phyloP scores from a whole-genome alignment of 1,140 invertebrate species.

The Sarcophaga bullata region DNA sequence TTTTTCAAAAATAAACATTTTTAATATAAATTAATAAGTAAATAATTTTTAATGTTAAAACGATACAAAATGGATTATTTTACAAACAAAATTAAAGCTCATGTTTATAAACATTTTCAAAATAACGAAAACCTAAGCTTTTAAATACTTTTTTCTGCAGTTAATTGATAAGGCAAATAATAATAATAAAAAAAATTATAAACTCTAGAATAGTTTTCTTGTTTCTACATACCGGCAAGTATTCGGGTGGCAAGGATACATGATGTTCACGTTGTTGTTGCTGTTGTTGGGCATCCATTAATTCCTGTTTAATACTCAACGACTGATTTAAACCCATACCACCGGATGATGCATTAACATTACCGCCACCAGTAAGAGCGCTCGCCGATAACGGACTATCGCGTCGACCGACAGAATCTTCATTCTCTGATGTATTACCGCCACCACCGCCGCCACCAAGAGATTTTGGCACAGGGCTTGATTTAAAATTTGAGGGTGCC shows the following conservation, averaged over 20 bases:
- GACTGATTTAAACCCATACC: constrained; percentile 66
- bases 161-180: too few relatives aligned
- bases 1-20: neutral
- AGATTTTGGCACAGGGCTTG: constrained; percentile 73
- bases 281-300: constrained; percentile 64
- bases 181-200: too few relatives aligned
- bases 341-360: constrained; percentile 47
- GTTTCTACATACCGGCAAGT: constrained; percentile 66
- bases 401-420: constrained; percentile 70
- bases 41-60: neutral
- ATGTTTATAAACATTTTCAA: too few relatives aligned
- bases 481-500: constrained; percentile 72
- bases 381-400: constrained; percentile 66
- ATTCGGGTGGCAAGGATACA: constrained; percentile 59
- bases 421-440: constrained; percentile 71
- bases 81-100: too few relatives aligned
- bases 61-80: too few relatives aligned
- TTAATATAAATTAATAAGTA: neutral
- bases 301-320: constrained; percentile 74
- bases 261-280: constrained; percentile 64
- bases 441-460: constrained; percentile 14
- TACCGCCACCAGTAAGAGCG: constrained; percentile 51
- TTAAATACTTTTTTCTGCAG: too few relatives aligned
- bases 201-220: too few relatives aligned
- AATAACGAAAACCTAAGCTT: too few relatives aligned